These are phyloP conservation scores for Elephas maximus DNA, from an alignment of 2,113 vertebrate genomes.

Conservation along the genomic window DNA sequence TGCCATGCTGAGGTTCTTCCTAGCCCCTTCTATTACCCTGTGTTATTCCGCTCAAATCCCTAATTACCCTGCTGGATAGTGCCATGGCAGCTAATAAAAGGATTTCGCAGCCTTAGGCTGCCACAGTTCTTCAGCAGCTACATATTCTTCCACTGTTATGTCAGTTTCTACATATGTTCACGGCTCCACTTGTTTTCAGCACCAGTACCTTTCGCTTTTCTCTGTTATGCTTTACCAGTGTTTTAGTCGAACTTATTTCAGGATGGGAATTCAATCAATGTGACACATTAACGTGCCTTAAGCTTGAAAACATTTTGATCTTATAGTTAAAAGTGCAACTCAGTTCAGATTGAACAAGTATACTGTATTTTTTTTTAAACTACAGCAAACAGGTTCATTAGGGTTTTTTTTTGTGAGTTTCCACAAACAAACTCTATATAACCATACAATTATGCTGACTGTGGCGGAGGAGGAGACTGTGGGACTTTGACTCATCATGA, in stretches of 20 bases:
- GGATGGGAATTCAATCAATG: background rate
- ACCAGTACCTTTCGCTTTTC: background rate
- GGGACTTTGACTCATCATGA: background rate
- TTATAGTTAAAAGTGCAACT: background rate
- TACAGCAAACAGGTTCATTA: background rate
- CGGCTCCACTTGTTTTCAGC: background rate
- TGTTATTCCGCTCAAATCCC: constrained; percentile 42
- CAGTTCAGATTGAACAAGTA: background rate
- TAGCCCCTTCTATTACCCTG: constrained; percentile 60
- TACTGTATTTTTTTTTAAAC: background rate
- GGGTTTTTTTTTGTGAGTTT: background rate
- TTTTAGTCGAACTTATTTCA: constrained; percentile 35
- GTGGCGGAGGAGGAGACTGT: background rate
- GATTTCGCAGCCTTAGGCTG: background rate
- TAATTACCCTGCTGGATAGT: constrained; percentile 62
- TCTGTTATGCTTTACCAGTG: background rate
- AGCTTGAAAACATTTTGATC: background rate
- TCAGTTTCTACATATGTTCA: constrained; percentile 1
- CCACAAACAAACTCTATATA: background rate
- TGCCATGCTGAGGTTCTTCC: background rate
- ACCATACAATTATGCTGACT: background rate
- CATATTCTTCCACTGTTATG: background rate
- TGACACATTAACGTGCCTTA: background rate
- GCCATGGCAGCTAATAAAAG: constrained; percentile 42
- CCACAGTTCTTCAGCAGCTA: background rate